Conservation (phyloP, 2,797 vertebrate genomes). For the Darevskia mixta region DNA sequence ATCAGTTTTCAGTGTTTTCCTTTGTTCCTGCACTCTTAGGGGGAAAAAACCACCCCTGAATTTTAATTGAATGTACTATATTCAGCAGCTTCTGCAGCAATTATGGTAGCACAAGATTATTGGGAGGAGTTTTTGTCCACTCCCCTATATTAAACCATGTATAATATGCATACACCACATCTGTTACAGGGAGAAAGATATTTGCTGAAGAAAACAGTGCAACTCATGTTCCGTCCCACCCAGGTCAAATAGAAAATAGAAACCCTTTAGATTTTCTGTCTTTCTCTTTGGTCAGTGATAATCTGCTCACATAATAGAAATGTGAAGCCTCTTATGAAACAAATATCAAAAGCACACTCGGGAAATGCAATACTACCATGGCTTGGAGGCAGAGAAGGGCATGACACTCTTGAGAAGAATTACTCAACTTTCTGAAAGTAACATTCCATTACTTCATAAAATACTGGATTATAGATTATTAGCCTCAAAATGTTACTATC, state of each 20-base stretch:
- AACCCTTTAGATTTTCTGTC: slow-evolving; percentile 62
- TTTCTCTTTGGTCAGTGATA: slow-evolving; percentile 45
- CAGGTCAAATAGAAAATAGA: slow-evolving; percentile 62
- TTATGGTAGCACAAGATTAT: slow-evolving; percentile 44
- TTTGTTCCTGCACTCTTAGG: slow-evolving; percentile 75
- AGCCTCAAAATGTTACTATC: slow-evolving; percentile 1
- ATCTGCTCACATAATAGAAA: slow-evolving; percentile 29
- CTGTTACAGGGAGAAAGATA: background rate
- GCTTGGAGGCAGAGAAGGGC: slow-evolving; percentile 53
- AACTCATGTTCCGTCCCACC: slow-evolving; percentile 4
- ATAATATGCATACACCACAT: background rate
- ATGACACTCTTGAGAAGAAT: slow-evolving; percentile 70
- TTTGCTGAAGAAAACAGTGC: slow-evolving; percentile 56
- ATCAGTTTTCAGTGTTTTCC: slow-evolving; percentile 74
- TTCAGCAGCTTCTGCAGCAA: slow-evolving; percentile 55
- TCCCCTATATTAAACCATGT: background rate
- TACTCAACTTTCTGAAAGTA: slow-evolving; percentile 60
- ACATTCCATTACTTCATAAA: slow-evolving; percentile 59
- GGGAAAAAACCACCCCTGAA: slow-evolving; percentile 53
- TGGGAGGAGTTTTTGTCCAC: slow-evolving; percentile 44
- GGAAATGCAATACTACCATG: slow-evolving; percentile 58
- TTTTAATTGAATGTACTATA: slow-evolving; percentile 56
- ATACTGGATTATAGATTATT: slow-evolving; percentile 46
- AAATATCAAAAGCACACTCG: slow-evolving; percentile 66
- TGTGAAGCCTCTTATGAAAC: slow-evolving; percentile 64